These are phyloP conservation scores for Notiomystis cincta DNA, from an alignment of 2,113 vertebrate genomes.

Conservation along the genomic window DNA sequence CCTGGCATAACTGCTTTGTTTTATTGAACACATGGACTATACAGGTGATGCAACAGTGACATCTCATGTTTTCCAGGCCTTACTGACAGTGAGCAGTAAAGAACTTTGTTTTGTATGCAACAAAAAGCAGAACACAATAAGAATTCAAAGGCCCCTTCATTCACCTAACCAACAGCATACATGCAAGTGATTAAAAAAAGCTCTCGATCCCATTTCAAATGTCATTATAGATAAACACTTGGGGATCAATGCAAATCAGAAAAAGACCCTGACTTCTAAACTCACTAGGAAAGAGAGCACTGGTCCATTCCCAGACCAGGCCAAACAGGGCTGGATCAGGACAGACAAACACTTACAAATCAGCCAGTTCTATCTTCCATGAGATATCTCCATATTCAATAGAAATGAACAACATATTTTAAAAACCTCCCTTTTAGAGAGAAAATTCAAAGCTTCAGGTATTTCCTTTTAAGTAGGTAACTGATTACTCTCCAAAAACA, in stretches of 20 bases:
- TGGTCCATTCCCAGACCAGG: not conserved
- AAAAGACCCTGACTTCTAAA: not conserved
- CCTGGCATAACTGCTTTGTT: not conserved
- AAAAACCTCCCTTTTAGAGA: not conserved
- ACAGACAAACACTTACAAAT: not conserved
- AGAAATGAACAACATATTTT: not conserved
- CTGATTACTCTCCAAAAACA: not conserved
- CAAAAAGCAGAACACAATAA: not conserved
- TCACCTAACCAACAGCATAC: not conserved
- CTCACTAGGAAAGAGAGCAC: not conserved
- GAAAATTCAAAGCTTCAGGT: not conserved
- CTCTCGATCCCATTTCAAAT: not conserved
- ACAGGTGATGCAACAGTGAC: not conserved
- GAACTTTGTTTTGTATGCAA: not conserved
- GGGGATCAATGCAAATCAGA: not conserved
- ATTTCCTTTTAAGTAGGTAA: not conserved
- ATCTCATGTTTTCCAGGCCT: not conserved
- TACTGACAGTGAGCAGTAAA: not conserved
- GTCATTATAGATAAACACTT: not conserved
- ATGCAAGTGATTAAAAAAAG: not conserved
- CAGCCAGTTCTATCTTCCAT: not conserved
- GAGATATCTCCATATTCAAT: fast-evolving
- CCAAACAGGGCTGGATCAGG: not conserved
- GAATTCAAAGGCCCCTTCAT: not conserved
- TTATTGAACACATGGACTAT: not conserved